These are phyloP conservation scores for Alviniconcha marisindica DNA, from an alignment of 1,140 invertebrate species.

Conservation along the genomic window DNA sequence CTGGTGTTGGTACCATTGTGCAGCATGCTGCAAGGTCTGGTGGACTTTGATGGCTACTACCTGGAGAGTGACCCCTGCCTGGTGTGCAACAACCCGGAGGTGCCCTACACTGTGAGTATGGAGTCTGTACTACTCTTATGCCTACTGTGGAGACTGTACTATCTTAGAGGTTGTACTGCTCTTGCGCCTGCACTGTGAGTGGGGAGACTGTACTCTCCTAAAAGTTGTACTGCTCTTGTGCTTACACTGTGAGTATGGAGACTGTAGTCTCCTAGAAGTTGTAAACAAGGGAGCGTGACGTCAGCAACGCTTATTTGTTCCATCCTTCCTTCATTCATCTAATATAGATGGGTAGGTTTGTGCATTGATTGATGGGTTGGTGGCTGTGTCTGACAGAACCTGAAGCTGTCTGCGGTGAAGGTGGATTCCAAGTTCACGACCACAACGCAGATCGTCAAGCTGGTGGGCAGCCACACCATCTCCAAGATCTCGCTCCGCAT, in stretches of 20 bases:
- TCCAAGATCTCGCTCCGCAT: slow-evolving; percentile 95
- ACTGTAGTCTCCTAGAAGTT: no score
- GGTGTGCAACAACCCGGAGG: slow-evolving; percentile 98
- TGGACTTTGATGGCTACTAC: slow-evolving; percentile 97
- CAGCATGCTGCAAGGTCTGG: slow-evolving; percentile 89
- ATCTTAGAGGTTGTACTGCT: no score
- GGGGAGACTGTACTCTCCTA: no score
- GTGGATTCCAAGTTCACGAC: slow-evolving; percentile 98
- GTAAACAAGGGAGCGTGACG: no score
- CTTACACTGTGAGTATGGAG: no score
- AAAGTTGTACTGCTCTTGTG: no score
- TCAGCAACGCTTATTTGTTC: neutral
- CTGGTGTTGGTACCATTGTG: no score
- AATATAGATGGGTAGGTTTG: neutral
- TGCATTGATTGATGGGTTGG: neutral
- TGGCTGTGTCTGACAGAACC: slow-evolving; percentile 71
- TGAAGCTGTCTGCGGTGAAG: slow-evolving; percentile 96
- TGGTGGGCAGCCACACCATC: slow-evolving; percentile 94
- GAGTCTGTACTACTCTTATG: no score
- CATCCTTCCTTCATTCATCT: no score
- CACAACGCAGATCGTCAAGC: slow-evolving; percentile 97
- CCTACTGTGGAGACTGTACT: no score
- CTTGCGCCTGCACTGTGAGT: no score
- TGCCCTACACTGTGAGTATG: slow-evolving; percentile 87
- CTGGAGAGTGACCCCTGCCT: slow-evolving; percentile 97